phyloP scores from a whole-genome alignment of 2,888 invertebrate species.

The Lysandra bellargus region DNA sequence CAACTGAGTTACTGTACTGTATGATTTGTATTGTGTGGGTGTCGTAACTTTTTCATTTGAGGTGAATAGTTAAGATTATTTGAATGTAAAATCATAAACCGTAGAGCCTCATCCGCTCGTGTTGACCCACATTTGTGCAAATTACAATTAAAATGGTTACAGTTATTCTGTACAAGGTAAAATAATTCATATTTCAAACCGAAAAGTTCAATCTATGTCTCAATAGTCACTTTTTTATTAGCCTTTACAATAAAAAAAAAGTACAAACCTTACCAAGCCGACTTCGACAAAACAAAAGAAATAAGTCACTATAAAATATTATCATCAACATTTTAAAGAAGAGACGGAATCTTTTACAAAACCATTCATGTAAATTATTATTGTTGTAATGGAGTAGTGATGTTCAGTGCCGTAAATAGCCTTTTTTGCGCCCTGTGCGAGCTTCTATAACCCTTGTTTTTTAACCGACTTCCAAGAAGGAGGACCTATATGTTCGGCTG shows the following conservation, averaged over 20 bases:
- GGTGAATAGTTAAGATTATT: constrained; percentile 26
- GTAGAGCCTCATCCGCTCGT: constrained; percentile 20
- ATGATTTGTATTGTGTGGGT: neutral
- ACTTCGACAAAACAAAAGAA: too few species aligned
- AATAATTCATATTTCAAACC: neutral
- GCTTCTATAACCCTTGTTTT: too few species aligned
- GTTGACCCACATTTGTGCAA: constrained; percentile 12
- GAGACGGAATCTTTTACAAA: too few species aligned
- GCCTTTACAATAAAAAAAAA: neutral
- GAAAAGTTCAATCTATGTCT: neutral
- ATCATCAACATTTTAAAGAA: too few species aligned
- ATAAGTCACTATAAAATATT: too few species aligned
- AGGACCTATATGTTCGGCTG: too few species aligned
- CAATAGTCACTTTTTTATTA: neutral
- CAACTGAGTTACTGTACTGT: neutral
- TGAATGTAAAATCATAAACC: constrained; percentile 16
- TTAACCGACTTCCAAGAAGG: too few species aligned
- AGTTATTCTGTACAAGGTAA: neutral
- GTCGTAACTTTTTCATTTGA: constrained; percentile 24
- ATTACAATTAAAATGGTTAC: constrained; percentile 11
- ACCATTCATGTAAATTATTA: too few species aligned
- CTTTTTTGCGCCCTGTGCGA: too few species aligned
- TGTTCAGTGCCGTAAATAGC: too few species aligned
- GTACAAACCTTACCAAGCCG: too few species aligned
- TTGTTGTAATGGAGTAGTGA: too few species aligned